Evolutionary conservation across 2,113 vertebrate species (phyloP), one percentile per base, ranked within the genome.

Genomic region (Muntiacus muntjak): DNA sequence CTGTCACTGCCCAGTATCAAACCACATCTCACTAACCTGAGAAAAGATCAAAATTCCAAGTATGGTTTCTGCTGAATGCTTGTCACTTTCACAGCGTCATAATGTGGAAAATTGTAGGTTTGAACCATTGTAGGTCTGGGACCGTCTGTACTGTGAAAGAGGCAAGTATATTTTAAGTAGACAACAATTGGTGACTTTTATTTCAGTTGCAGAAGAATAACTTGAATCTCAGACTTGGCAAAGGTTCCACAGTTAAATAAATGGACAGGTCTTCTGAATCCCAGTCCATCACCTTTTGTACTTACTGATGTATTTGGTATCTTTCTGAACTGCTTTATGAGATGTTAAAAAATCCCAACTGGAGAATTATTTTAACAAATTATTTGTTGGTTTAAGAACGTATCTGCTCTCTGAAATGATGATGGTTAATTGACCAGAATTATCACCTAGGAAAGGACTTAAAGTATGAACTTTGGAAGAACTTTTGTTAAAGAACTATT

Each of bases 371-470:
- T 92, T 67, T 95, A 90, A 86, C 25, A 90, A 62, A 3, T 76
- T 96, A 71, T 23, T 40, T 71, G 71, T 74, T 92, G 93, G 13
- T 95, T 91, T 78, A 97, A 71, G 85, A 88, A 62, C 33, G 47
- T 93, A 12, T 88, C 25, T 76, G 45, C 64, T 91, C 12, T 76
- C 36, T 87, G 60, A 95, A 88, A 81, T 62, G 33, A 14, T 94
- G 52, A 5, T 79, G 88, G 43, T 94, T 94, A 88, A 52, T 78
- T 96, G 50, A 85, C 26, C 82, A 91, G 87, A 95, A 36, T 91
- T 85, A 55, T 81, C 36, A 91, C 25, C 62, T 96, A 50, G 9
- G 33, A 87, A 92, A 90, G 36, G 14, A 50, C 57, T 95, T 74
- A 91, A 85, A 88, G 23, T 71, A 52, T 30, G 93, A 91, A 50